A percentile compares a stretch with the other conserved stretches of the same genome.
Evolutionary conservation across 2,797 vertebrate genomes (phyloP).

Genomic region (Nothura maculosa): DNA sequence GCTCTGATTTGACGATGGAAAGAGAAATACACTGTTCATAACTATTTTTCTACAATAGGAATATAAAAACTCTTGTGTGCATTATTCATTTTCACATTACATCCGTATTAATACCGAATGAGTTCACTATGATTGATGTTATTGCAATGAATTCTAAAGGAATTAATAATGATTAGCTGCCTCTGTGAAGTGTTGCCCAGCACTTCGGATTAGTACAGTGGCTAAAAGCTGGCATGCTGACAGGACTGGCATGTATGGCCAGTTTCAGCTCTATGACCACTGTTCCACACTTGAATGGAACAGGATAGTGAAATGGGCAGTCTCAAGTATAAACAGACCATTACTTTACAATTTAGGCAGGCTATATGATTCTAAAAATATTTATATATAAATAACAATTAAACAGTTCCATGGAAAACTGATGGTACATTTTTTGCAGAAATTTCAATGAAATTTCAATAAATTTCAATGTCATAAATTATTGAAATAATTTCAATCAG

Average conservation of each 20-base stretch:
- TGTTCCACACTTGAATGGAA: background rate
- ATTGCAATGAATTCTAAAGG: conserved; percentile 85
- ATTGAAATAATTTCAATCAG: background rate
- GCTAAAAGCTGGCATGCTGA: conserved; percentile 60
- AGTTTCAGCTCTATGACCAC: background rate
- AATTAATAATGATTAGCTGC: conserved; percentile 85
- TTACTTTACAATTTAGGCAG: background rate
- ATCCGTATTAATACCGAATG: conserved; percentile 85
- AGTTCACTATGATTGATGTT: conserved; percentile 83
- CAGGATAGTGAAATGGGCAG: background rate
- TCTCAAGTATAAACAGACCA: background rate
- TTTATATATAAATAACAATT: background rate
- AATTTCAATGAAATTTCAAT: background rate
- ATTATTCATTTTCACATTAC: conserved; percentile 85
- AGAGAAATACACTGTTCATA: conserved; percentile 82
- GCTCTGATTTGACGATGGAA: conserved; percentile 74
- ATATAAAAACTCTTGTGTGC: conserved; percentile 83
- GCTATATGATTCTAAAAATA: background rate
- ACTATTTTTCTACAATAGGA: conserved; percentile 85
- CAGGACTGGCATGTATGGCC: conserved; percentile 13
- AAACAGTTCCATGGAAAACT: background rate
- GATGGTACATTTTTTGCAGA: background rate
- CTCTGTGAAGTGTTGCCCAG: conserved; percentile 76
- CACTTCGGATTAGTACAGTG: conserved; percentile 68
- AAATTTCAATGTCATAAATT: too few relatives aligned